A percentile compares a stretch with the other conserved stretches of the same genome.
Evolutionary conservation across 2,797 vertebrate genomes (phyloP).

Genomic region (Anguilla marmorata): DNA sequence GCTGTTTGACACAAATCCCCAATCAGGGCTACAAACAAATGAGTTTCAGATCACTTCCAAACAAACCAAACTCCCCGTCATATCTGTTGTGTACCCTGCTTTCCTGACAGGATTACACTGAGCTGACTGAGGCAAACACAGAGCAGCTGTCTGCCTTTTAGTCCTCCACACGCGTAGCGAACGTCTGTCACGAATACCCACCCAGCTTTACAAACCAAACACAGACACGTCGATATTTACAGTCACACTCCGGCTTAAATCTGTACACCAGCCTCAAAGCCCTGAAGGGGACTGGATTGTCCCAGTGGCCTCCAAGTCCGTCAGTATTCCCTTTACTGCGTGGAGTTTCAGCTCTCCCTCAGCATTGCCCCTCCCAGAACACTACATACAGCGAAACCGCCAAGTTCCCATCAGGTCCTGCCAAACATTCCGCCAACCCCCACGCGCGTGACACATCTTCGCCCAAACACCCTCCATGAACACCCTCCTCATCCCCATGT

Average conservation of each 20-base stretch:
- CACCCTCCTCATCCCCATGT: too few relatives aligned
- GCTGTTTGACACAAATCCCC: constrained; percentile 16
- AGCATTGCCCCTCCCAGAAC: too few relatives aligned
- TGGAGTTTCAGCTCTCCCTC: too few relatives aligned
- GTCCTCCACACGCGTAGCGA: neutral
- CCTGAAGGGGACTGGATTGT: neutral
- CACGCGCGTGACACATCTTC: too few relatives aligned
- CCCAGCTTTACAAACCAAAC: neutral
- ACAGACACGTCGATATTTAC: neutral
- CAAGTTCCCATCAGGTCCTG: too few relatives aligned
- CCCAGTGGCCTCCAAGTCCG: neutral
- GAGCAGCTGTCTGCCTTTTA: constrained; percentile 6
- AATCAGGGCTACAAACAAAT: neutral
- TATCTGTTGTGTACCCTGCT: too few relatives aligned
- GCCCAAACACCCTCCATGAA: too few relatives aligned
- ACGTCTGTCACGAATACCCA: neutral
- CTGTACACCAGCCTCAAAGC: neutral
- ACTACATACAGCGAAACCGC: too few relatives aligned
- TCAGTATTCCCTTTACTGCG: too few relatives aligned
- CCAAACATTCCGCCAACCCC: too few relatives aligned
- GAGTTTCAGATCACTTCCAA: neutral
- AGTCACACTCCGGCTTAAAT: neutral
- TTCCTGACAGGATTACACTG: neutral
- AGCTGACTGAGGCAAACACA: neutral
- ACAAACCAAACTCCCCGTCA: neutral